Evolutionary conservation across 2,797 vertebrate genomes (phyloP).

Genomic region (Zonotrichia albicollis): DNA sequence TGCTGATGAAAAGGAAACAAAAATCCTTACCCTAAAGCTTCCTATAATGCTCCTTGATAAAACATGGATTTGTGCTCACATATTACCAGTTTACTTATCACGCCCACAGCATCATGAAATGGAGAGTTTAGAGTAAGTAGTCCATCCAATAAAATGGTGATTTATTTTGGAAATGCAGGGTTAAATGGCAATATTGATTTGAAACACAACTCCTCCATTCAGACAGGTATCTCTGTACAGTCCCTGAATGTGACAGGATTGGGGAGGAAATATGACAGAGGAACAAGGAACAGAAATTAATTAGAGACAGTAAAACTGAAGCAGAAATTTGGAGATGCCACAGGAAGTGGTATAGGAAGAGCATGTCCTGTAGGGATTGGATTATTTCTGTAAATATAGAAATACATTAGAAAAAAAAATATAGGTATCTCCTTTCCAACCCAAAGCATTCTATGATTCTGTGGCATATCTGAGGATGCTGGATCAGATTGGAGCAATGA

Average conservation of each 20-base stretch:
- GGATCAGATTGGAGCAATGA: background rate
- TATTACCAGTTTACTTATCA: background rate
- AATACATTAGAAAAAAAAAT: background rate
- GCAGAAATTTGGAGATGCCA: background rate
- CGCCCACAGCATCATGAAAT: background rate
- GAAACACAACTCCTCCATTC: background rate
- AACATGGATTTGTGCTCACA: background rate
- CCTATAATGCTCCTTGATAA: background rate
- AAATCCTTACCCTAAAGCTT: background rate
- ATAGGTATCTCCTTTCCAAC: background rate
- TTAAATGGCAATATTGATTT: background rate
- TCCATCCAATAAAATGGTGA: background rate
- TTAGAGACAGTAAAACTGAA: background rate
- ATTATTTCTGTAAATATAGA: background rate
- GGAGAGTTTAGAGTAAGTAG: background rate
- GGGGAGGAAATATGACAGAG: background rate
- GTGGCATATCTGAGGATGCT: rapidly evolving
- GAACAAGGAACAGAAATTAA: background rate
- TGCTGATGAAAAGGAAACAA: background rate
- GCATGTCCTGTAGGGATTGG: rapidly evolving
- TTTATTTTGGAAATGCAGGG: background rate
- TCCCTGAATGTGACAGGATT: rapidly evolving
- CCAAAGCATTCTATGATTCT: background rate
- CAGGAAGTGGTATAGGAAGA: rapidly evolving
- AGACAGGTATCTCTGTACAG: rapidly evolving